Conservation (phyloP, 1,140 invertebrate genomes). For the Nasonia longicornis region DNA sequence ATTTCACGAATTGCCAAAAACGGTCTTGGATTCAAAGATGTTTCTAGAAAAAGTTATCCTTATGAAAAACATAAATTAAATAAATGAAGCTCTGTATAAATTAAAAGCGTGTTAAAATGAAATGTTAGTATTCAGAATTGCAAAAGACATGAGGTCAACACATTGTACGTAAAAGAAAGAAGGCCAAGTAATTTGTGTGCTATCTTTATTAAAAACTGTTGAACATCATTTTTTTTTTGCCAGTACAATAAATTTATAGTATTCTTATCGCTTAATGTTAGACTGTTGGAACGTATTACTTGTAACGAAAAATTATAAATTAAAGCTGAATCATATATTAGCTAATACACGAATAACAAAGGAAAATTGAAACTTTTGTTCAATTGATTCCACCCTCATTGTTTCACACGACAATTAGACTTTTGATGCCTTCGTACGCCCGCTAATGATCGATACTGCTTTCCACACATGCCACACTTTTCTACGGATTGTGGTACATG, state of each 20-base stretch:
- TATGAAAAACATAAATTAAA: slow-evolving; percentile 2
- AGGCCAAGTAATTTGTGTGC: not conserved
- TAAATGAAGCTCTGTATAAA: not conserved
- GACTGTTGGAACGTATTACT: too few species aligned
- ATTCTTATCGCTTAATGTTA: too few species aligned
- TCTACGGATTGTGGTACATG: too few species aligned
- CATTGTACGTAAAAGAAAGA: not conserved
- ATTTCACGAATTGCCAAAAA: slow-evolving; percentile 39
- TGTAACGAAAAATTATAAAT: too few species aligned
- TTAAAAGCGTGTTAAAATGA: slow-evolving; percentile 3
- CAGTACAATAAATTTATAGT: not conserved
- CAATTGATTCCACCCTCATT: too few species aligned
- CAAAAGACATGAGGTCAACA: not conserved
- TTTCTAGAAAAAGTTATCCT: slow-evolving; percentile 9
- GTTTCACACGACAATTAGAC: too few species aligned
- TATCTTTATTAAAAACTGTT: not conserved
- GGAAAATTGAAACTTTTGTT: too few species aligned
- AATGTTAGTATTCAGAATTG: slow-evolving; percentile 28
- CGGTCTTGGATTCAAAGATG: not conserved
- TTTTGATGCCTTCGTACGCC: too few species aligned
- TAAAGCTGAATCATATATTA: too few species aligned
- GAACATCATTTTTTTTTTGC: not conserved
- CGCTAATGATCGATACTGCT: too few species aligned
- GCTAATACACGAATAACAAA: too few species aligned
- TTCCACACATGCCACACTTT: too few species aligned